A percentile compares a stretch with the other conserved stretches of the same genome.
phyloP scores from a whole-genome alignment of 2,113 vertebrate species.

The Neogobius melanostomus region DNA sequence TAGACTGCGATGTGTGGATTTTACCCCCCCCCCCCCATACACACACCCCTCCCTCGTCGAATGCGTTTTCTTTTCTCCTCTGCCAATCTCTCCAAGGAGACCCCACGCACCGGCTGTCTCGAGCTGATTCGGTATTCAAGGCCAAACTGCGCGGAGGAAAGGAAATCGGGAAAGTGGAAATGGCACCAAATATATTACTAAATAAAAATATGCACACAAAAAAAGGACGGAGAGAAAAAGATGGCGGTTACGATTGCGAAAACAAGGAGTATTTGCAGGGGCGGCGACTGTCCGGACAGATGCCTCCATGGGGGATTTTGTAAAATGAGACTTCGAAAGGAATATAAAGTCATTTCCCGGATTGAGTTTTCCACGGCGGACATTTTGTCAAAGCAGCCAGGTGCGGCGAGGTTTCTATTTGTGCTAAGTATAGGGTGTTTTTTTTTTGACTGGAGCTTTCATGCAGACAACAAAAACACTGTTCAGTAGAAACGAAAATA shows the following conservation, averaged over 20 bases:
- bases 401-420: slow-evolving; percentile 27
- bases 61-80: slow-evolving; percentile 23
- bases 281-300: background rate
- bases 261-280: background rate
- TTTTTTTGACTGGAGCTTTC: background rate
- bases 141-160: background rate
- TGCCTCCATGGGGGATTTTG: background rate
- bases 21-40: too few relatives aligned
- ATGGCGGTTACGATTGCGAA: background rate
- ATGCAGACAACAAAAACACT: too few relatives aligned
- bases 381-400: slow-evolving; percentile 44
- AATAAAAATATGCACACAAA: background rate
- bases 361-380: slow-evolving; percentile 24
- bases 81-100: slow-evolving; percentile 46
- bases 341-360: background rate
- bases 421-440: slow-evolving; percentile 3
- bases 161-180: background rate
- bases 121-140: slow-evolving; percentile 43
- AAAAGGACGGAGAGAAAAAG: background rate
- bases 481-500: too few relatives aligned
- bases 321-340: background rate
- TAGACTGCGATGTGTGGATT: background rate
- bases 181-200: background rate
- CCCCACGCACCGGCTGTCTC: slow-evolving; percentile 64
- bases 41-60: background rate